A percentile compares a stretch with the other conserved stretches of the same genome.
Conservation (phyloP, 2,113 vertebrate genomes). For the Cyanistes caeruleus region DNA sequence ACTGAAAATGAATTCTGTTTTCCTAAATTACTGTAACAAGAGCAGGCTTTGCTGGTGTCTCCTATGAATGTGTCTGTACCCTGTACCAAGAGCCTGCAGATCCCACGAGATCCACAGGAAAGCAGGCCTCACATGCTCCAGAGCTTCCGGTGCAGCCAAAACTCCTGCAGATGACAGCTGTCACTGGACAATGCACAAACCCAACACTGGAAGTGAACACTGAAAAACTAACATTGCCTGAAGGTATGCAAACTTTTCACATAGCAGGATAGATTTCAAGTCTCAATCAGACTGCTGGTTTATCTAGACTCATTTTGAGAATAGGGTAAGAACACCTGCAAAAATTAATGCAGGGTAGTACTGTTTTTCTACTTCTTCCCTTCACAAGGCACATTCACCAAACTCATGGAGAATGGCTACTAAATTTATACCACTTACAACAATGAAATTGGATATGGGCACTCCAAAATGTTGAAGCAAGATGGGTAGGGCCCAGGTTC, state of each 20-base stretch:
- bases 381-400: neutral
- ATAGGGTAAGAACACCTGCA: neutral
- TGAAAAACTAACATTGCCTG: neutral
- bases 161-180: constrained; percentile 48
- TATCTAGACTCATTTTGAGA: neutral
- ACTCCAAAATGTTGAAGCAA: neutral
- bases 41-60: neutral
- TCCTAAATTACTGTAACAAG: neutral
- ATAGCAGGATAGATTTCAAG: neutral
- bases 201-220: neutral
- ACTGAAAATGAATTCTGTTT: neutral
- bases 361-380: neutral
- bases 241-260: neutral
- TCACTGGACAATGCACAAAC: neutral
- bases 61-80: neutral
- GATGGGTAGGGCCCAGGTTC: neutral
- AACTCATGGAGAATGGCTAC: neutral
- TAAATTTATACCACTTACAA: neutral
- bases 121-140: neutral
- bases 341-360: neutral
- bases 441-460: neutral
- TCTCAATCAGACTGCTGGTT: neutral
- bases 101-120: neutral
- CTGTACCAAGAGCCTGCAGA: neutral
- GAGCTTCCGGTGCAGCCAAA: neutral